phyloP scores from a whole-genome alignment of 1,140 invertebrate genomes.

The Neodiprion pinetum region DNA sequence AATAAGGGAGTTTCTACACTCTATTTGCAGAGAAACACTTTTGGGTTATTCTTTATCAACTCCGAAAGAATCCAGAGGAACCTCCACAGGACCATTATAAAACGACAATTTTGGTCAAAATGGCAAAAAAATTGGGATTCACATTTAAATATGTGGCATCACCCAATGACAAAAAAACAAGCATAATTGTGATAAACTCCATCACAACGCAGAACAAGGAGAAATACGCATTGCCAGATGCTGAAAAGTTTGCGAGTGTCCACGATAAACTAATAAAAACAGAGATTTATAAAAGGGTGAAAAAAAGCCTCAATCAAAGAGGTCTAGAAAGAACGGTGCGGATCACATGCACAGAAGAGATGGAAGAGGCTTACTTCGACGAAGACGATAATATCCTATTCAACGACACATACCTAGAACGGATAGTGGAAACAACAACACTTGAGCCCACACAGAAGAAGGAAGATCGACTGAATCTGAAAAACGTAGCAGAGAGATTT shows the following conservation, averaged over 20 bases:
- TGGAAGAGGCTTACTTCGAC: slow-evolving; percentile 18
- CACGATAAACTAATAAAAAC: slow-evolving; percentile 28
- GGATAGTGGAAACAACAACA: background rate
- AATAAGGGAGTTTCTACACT: too few relatives aligned
- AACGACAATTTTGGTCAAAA: slow-evolving; percentile 30
- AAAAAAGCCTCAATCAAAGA: slow-evolving; percentile 31
- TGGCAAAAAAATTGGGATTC: slow-evolving; percentile 27
- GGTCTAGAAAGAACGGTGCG: slow-evolving; percentile 29
- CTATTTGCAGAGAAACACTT: too few relatives aligned
- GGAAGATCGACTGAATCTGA: slow-evolving; percentile 7
- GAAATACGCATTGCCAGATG: slow-evolving; percentile 28
- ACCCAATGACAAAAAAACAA: slow-evolving; percentile 31
- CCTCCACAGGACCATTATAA: slow-evolving; percentile 15
- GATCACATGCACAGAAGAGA: slow-evolving; percentile 29
- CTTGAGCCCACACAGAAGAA: background rate
- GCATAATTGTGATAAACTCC: slow-evolving; percentile 27
- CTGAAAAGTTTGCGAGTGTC: slow-evolving; percentile 15
- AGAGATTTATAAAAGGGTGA: slow-evolving; percentile 28
- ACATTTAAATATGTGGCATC: slow-evolving; percentile 29
- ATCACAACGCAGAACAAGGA: slow-evolving; percentile 30
- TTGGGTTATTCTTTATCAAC: too few relatives aligned
- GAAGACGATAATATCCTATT: slow-evolving; percentile 24
- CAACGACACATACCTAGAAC: slow-evolving; percentile 18
- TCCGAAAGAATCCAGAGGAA: too few relatives aligned
- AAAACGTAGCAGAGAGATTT: slow-evolving; percentile 6